Evolutionary conservation across 2,113 vertebrate species (phyloP).

Genomic region (Saccopteryx leptura): DNA sequence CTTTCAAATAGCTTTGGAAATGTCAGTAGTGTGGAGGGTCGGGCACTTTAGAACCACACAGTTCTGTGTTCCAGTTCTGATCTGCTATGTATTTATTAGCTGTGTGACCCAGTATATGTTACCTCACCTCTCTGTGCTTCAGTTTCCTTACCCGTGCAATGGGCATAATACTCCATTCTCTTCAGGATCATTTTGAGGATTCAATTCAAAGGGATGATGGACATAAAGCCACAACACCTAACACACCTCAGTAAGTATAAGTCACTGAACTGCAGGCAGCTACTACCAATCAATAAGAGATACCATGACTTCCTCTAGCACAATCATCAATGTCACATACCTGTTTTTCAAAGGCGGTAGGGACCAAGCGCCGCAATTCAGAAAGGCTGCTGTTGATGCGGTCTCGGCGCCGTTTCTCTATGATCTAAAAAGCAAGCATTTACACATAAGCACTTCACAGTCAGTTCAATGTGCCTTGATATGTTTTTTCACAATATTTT

Average conservation of each 20-base stretch:
- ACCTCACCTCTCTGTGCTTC: background rate
- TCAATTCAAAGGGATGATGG: background rate
- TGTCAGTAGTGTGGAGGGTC: background rate
- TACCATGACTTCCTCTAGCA: accelerated
- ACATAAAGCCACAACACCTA: background rate
- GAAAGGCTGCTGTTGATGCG: constrained; percentile 98
- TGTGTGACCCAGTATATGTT: background rate
- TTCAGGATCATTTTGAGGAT: background rate
- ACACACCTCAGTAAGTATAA: background rate
- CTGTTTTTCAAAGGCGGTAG: constrained; percentile 97
- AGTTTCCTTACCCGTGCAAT: background rate
- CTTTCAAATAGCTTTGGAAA: constrained; percentile 26
- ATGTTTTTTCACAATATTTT: background rate
- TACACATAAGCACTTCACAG: background rate
- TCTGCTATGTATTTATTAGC: background rate
- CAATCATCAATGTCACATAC: constrained; percentile 71
- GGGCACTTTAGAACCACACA: background rate
- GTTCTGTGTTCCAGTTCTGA: background rate
- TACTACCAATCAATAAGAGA: background rate
- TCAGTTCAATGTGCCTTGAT: background rate
- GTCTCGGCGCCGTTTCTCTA: constrained; percentile 96
- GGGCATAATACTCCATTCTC: background rate
- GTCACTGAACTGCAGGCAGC: background rate
- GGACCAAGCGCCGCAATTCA: constrained; percentile 95
- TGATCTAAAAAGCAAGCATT: constrained; percentile 89